Evolutionary conservation across 2,113 vertebrate genomes (phyloP).

Genomic region (Aphelocoma coerulescens): DNA sequence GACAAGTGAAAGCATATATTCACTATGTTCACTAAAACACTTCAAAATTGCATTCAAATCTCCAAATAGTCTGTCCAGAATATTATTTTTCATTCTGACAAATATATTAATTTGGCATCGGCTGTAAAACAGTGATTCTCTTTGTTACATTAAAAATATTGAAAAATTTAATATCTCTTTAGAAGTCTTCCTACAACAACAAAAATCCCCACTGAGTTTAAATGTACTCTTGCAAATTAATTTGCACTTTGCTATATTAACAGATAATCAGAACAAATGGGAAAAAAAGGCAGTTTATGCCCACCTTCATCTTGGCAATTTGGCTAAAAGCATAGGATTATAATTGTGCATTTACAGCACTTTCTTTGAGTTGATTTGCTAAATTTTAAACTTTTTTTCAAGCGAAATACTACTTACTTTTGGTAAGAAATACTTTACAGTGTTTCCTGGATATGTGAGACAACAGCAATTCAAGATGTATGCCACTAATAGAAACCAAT

Average conservation of each 20-base stretch:
- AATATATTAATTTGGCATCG: background rate
- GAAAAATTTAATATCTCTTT: background rate
- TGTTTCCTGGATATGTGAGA: background rate
- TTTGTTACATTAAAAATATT: conserved; percentile 47
- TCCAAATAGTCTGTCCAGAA: background rate
- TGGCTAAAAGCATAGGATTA: conserved; percentile 52
- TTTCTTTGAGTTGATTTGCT: conserved; percentile 2
- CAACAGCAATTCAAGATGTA: conserved; percentile 4
- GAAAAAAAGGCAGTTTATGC: background rate
- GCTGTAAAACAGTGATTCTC: background rate
- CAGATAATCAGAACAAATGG: conserved; percentile 42
- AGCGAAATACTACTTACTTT: conserved; percentile 16
- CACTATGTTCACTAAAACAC: background rate
- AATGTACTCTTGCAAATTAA: conserved; percentile 43
- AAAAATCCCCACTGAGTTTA: conserved; percentile 1
- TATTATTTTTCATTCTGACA: conserved; percentile 24
- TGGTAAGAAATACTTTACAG: background rate
- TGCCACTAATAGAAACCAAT: conserved; percentile 23
- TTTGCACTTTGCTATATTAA: conserved; percentile 54
- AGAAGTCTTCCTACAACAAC: background rate
- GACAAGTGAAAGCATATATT: conserved; percentile 24
- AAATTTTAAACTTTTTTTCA: conserved; percentile 40
- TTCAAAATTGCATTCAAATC: conserved; percentile 27
- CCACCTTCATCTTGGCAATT: conserved; percentile 31
- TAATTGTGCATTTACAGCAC: background rate